A percentile compares a stretch with the other conserved stretches of the same genome.
These are phyloP conservation scores for Drosophila neonasuta DNA, from an alignment of 2,888 invertebrate species.

Conservation along the genomic window DNA sequence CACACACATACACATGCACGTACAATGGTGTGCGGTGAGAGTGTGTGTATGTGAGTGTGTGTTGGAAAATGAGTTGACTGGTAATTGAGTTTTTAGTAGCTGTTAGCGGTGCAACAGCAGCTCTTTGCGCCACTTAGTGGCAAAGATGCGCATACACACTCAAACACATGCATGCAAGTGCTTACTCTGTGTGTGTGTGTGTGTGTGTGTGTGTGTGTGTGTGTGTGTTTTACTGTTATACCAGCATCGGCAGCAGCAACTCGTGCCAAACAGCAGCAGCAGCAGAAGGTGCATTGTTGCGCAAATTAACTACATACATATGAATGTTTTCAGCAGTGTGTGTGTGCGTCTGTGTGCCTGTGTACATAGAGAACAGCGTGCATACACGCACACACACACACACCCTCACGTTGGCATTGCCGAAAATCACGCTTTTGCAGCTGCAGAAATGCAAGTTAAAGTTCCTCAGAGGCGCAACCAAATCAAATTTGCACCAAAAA, in stretches of 20 bases:
- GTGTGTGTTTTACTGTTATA: conserved; percentile 18
- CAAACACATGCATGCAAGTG: conserved; percentile 26
- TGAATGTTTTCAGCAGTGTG: conserved; percentile 2
- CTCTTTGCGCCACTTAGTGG: conserved; percentile 62
- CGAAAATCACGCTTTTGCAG: conserved; percentile 47
- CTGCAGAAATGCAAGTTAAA: conserved; percentile 58
- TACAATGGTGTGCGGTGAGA: conserved; percentile 1
- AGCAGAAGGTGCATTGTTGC: conserved; percentile 58
- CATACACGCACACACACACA: conserved; percentile 2
- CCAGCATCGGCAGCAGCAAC: conserved; percentile 30
- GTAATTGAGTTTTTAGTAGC: conserved; percentile 74
- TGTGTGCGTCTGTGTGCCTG: conserved; percentile 15
- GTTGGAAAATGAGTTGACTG: conserved; percentile 55
- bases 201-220: neutral
- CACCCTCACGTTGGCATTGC: neutral
- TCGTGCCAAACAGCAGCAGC: conserved; percentile 27
- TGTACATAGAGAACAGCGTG: conserved; percentile 7
- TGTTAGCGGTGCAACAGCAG: conserved; percentile 66
- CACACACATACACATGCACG: neutral
- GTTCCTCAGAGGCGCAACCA: conserved; percentile 56
- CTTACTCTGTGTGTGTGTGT: conserved; percentile 1
- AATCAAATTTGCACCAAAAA: conserved; percentile 76
- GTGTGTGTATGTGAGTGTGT: conserved; percentile 13
- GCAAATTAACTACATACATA: conserved; percentile 58
- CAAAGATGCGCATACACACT: conserved; percentile 50